phyloP scores from a whole-genome alignment of 1,140 invertebrate species.

The Conus ventricosus region DNA sequence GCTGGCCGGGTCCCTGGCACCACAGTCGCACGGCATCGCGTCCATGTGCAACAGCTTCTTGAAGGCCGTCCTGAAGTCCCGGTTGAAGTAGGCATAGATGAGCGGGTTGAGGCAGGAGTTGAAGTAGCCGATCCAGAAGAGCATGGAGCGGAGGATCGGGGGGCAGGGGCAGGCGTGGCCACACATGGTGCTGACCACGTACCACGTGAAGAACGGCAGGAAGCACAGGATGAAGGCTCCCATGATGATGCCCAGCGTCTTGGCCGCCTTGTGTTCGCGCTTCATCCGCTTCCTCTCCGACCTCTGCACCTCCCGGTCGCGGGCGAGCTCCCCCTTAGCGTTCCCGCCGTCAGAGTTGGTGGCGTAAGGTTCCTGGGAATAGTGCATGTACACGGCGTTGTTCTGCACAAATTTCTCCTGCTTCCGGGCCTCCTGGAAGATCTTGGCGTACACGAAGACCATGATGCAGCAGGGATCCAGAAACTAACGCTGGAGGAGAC shows the following conservation, averaged over 20 bases:
- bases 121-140: constrained; percentile 99
- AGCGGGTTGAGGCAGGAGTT: constrained; percentile 97
- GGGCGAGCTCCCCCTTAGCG: constrained; percentile 34
- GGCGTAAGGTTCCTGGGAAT: constrained; percentile 34
- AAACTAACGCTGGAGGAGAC: constrained; percentile 95
- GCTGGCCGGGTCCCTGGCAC: constrained; percentile 45
- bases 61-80: constrained; percentile 98
- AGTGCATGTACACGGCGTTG: constrained; percentile 55
- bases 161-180: constrained; percentile 85
- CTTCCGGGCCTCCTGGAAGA: constrained; percentile 91
- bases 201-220: constrained; percentile 94
- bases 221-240: constrained; percentile 96
- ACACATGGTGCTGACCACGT: constrained; percentile 88
- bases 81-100: constrained; percentile 99
- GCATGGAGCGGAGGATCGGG: constrained; percentile 87
- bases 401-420: constrained; percentile 86
- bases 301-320: constrained; percentile 46
- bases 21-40: constrained; percentile 46
- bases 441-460: constrained; percentile 89
- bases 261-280: constrained; percentile 95
- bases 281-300: constrained; percentile 74
- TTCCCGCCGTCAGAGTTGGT: constrained; percentile 32
- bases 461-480: constrained; percentile 96
- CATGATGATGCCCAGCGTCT: constrained; percentile 96
- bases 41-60: constrained; percentile 80